Evolutionary conservation across 2,888 invertebrate species (phyloP), one percentile per base, ranked within the genome.

Genomic region (Spodoptera exigua): DNA sequence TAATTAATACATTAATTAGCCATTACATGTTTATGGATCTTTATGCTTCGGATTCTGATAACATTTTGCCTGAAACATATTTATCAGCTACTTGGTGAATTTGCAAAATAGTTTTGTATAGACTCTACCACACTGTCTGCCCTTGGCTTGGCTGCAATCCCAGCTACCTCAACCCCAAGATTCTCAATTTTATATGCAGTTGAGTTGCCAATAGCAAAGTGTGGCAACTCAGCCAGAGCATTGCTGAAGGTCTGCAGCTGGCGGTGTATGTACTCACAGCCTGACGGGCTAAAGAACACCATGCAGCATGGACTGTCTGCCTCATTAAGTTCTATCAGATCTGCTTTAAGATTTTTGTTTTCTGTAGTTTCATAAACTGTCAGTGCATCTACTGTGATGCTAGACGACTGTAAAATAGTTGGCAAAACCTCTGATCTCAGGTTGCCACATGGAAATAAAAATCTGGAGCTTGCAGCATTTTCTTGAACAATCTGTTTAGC

Each of bases 211-310:
- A 93, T 93, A 9, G 93, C 93, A 79, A 93, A 93, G 61, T 89
- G 89, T 1, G 93, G 93, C 9, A 93, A 75, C 36, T 69, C 70
- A 0, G 85, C 85, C 1, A 93, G 84, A 12, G 70, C 80, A 68
- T 92, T 92, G 67, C 76, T 85, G 61, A 93, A 90, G 0, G 93
- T 92, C 72, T 93, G 93, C 27, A 93, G 84, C 68, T 90, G 89
- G 3, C 92, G 76, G 69, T 92, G 86, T 16, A 89, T 87, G 70
- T 93, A 93, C 66, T 93, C 93, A 52, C 91, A 92, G 0, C 93
- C 93, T 0, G 93, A 93, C 0, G 93, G 93, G 61, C 93, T 93
- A 65, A 94, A 94, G 79, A 93, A 93, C 47, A 93, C 91, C 82
- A 93, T 79, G 58, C 92, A 90, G 37, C 86, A 86, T 0, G 86